phyloP scores from a whole-genome alignment of 2,888 invertebrate species.

The Ophion ellenae region DNA sequence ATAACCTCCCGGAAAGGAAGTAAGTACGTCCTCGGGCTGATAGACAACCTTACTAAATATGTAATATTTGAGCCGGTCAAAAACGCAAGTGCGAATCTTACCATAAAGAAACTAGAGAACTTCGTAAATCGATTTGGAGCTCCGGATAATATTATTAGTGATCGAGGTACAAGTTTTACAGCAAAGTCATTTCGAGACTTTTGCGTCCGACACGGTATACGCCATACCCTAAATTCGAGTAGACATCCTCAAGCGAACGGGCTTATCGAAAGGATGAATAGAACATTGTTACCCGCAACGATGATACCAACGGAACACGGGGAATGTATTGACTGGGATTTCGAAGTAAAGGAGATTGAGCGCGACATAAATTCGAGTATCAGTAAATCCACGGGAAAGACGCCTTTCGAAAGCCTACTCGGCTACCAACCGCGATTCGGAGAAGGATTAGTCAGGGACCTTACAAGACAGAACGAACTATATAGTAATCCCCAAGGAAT shows the following conservation, averaged over 20 bases:
- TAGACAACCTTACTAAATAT: constrained; percentile 64
- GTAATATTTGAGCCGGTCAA: constrained; percentile 56
- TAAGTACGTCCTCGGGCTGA: constrained; percentile 62
- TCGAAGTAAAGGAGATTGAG: constrained; percentile 42
- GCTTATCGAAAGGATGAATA: constrained; percentile 59
- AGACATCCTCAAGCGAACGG: constrained; percentile 65
- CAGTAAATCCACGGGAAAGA: constrained; percentile 64
- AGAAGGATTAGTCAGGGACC: background rate
- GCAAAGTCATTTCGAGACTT: constrained; percentile 53
- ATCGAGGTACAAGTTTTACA: constrained; percentile 68
- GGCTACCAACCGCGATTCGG: constrained; percentile 36
- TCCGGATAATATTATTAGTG: constrained; percentile 67
- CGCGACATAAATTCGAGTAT: constrained; percentile 57
- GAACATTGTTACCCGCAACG: constrained; percentile 52
- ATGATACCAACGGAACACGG: constrained; percentile 33
- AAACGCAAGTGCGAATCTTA: constrained; percentile 30
- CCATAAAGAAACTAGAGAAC: constrained; percentile 52
- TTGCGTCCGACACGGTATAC: constrained; percentile 52
- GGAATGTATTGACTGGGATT: constrained; percentile 19
- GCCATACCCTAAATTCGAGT: constrained; percentile 57
- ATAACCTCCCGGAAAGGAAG: too few species aligned
- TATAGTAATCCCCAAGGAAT: background rate
- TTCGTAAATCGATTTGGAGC: constrained; percentile 66
- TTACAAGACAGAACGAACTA: constrained; percentile 5
- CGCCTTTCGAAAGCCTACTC: constrained; percentile 61